These are phyloP conservation scores for Oscheius sp. DNA, from an alignment of 1,140 invertebrate genomes.

Conservation along the genomic window DNA sequence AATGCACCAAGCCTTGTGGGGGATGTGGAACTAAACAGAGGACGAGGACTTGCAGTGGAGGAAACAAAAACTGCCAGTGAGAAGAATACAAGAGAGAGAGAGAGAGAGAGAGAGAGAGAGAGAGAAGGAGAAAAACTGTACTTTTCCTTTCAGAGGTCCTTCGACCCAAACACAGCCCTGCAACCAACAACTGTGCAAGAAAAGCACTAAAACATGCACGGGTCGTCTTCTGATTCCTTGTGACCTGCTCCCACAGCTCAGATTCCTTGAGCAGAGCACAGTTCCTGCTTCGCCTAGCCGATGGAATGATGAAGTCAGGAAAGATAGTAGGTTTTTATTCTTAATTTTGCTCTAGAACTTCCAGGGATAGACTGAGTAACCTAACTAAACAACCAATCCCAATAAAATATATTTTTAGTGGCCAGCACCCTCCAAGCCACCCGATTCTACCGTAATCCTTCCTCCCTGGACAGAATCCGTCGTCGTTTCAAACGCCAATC, in stretches of 20 bases:
- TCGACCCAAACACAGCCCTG: slow-evolving; percentile 18
- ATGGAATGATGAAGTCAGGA: slow-evolving; percentile 22
- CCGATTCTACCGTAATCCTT: slow-evolving; percentile 16
- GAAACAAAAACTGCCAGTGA: slow-evolving; percentile 45
- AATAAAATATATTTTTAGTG: slow-evolving; percentile 6
- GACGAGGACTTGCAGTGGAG: slow-evolving; percentile 48
- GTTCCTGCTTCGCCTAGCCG: neutral
- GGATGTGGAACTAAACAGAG: slow-evolving; percentile 50
- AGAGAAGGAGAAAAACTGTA: too few species aligned
- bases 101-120: too few species aligned
- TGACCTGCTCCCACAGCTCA: slow-evolving; percentile 47
- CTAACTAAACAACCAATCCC: too few species aligned
- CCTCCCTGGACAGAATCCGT: slow-evolving; percentile 9
- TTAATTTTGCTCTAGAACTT: too few species aligned
- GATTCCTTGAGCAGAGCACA: slow-evolving; percentile 51
- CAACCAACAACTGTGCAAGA: slow-evolving; percentile 16
- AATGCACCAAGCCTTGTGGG: slow-evolving; percentile 48
- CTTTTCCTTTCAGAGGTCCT: slow-evolving; percentile 25
- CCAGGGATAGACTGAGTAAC: too few species aligned
- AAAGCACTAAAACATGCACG: slow-evolving; percentile 32
- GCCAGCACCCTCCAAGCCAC: slow-evolving; percentile 12
- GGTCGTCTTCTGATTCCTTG: slow-evolving; percentile 54
- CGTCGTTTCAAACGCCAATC: neutral
- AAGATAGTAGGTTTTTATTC: slow-evolving; percentile 3
- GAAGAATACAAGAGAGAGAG: too few species aligned